Evolutionary conservation across 2,113 vertebrate genomes (phyloP).

Genomic region (Candoia aspera): DNA sequence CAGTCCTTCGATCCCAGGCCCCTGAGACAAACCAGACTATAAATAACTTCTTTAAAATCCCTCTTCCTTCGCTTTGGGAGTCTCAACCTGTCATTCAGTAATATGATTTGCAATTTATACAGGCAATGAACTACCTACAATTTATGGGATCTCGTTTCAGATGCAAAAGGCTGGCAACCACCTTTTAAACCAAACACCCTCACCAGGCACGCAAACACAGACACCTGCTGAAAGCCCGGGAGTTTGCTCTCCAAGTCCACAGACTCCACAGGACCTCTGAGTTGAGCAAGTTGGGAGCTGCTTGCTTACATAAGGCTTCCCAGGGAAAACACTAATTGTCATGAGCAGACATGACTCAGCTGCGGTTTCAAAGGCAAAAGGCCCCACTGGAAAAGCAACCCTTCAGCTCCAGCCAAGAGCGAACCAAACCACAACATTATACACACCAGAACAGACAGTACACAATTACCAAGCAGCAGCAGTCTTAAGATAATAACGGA

Average conservation of each 20-base stretch:
- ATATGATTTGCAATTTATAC: no score
- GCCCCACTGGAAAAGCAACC: neutral
- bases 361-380: neutral
- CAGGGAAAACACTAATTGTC: constrained; percentile 7
- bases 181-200: neutral
- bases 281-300: neutral
- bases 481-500: neutral
- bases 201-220: neutral
- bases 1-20: neutral
- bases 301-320: constrained; percentile 12
- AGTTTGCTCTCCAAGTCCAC: neutral
- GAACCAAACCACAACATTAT: neutral
- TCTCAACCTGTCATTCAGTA: neutral
- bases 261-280: neutral
- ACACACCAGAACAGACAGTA: neutral
- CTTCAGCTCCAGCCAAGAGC: neutral
- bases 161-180: neutral
- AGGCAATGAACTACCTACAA: neutral
- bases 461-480: neutral
- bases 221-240: neutral
- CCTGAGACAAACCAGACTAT: neutral
- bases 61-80: neutral
- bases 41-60: neutral
- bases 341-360: constrained; percentile 39
- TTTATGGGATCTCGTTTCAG: neutral